Conservation (phyloP, 2,797 vertebrate species). For the Cirrhinus mrigala region DNA sequence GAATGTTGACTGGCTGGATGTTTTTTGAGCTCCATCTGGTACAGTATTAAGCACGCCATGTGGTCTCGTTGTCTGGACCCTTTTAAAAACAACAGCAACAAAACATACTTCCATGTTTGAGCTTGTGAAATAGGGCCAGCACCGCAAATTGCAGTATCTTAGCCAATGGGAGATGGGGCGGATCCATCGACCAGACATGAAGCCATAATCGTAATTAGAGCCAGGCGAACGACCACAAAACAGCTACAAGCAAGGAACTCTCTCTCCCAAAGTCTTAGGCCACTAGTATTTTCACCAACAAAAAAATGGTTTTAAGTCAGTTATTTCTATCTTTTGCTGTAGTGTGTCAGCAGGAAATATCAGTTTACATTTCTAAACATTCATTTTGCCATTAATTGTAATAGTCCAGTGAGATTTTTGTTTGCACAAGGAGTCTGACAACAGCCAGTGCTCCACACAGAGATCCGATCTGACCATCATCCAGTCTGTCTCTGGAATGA, state of each 20-base stretch:
- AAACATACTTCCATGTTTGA: slow-evolving; percentile 40
- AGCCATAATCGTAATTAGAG: slow-evolving; percentile 67
- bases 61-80: slow-evolving; percentile 2
- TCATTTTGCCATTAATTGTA: no score
- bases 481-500: no score
- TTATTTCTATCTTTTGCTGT: no score
- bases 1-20: background rate
- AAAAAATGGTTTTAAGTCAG: no score
- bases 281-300: no score
- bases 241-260: background rate
- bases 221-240: slow-evolving; percentile 59
- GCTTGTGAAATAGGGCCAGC: slow-evolving; percentile 43
- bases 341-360: no score
- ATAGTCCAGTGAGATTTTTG: no score
- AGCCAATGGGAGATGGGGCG: slow-evolving; percentile 72
- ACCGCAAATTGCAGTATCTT: slow-evolving; percentile 48
- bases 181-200: slow-evolving; percentile 54
- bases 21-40: slow-evolving; percentile 24
- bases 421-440: no score
- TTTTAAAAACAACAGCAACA: slow-evolving; percentile 10
- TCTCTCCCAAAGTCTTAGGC: no score
- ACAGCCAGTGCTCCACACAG: no score
- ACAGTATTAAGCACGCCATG: background rate
- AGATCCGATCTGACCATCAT: no score
- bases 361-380: no score